Evolutionary conservation across 1,140 invertebrate genomes (phyloP), one percentile per base, ranked within the genome.

Genomic region (Sinella curviseta): DNA sequence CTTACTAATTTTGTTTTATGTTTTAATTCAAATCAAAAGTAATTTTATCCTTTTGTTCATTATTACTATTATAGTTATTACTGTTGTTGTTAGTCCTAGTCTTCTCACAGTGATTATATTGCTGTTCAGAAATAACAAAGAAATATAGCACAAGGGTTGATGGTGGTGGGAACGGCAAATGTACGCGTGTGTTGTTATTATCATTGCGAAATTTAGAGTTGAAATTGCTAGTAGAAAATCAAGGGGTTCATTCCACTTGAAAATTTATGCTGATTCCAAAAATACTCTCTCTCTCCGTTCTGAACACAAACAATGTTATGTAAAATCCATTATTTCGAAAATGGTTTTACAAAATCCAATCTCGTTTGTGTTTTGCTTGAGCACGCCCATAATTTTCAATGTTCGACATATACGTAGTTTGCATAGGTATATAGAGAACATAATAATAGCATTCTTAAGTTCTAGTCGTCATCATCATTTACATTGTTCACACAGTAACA

Each of bases 231-330:
- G 12, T 60, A 60, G 14, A 4, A 60, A 60, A 60, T 60, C 24
- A n/a, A 17, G 24, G 14, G 14, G 24, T 60, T 60, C 39, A 17
- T 48, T 60, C 57, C 57, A 60, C 57, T 60, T 60, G 57, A 60
- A 60, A 60, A 60, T 60, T 60, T 60, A 60, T 17, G 57, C 57
- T 60, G 57, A 60, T 48, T 48, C 20, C 39, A 48, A 48, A 48
- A 48, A 48, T 20, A 48, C 8, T 48, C 20, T 48, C 39, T 12
- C 20, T 20, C 39, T 48, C 39, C 39, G 39, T 48, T 48, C 39
- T 48, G 39, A 48, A 20, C 20, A 48, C 8, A 12, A 48, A 20
- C 39, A 48, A 48, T 48, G 20, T 12, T 48, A 48, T 48, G 39
- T 48, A 48, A 48, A 48, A 48, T 48, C 8, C 39, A 48, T 48